Evolutionary conservation across 2,797 vertebrate genomes (phyloP).

Genomic region (Limnodromus scolopaceus): DNA sequence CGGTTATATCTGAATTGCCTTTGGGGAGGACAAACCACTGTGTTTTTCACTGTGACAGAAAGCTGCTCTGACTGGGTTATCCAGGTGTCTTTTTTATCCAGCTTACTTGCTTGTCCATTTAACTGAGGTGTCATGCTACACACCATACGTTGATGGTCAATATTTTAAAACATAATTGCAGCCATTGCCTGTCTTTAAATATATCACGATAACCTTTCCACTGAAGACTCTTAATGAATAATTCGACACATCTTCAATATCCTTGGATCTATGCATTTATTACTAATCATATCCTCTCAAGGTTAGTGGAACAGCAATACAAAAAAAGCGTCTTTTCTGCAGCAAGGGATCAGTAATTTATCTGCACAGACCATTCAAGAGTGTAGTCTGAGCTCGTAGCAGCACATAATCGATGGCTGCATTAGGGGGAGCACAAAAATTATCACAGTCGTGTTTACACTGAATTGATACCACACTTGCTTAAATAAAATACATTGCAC

Average conservation of each 20-base stretch:
- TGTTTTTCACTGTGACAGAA: neutral
- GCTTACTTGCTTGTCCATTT: neutral
- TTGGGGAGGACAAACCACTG: neutral
- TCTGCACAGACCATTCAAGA: neutral
- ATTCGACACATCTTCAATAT: neutral
- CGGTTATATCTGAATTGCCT: neutral
- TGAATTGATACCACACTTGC: neutral
- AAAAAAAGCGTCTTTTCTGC: neutral
- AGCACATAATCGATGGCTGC: neutral
- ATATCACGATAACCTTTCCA: neutral
- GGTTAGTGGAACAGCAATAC: neutral
- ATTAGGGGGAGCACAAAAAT: neutral
- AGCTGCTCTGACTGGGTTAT: neutral
- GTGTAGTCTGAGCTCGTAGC: neutral
- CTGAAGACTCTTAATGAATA: neutral
- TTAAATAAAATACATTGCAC: neutral
- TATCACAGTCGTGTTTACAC: neutral
- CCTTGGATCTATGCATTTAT: neutral
- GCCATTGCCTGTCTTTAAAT: neutral
- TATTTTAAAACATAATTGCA: neutral
- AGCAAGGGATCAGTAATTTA: neutral
- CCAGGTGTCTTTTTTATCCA: neutral
- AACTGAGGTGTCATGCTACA: neutral
- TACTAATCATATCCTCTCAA: neutral
- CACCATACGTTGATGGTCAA: accelerated